These are phyloP conservation scores for Yponomeuta evonymella DNA, from an alignment of 2,888 invertebrate genomes.

Conservation along the genomic window DNA sequence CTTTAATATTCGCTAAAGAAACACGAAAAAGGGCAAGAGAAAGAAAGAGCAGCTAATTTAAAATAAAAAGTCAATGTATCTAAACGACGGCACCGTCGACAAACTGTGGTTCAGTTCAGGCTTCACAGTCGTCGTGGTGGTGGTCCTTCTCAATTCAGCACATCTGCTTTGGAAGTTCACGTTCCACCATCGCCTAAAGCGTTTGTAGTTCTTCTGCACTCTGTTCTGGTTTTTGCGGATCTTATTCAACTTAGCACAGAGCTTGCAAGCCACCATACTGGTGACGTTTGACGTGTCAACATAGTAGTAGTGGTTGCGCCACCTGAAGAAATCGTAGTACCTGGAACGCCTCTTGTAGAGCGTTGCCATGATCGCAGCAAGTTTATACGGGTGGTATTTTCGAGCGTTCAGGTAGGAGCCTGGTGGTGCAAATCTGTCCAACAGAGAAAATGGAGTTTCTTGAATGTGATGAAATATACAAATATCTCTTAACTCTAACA, in stretches of 20 bases:
- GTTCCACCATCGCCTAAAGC: slow-evolving; percentile 4
- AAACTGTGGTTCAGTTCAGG: no score
- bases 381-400: slow-evolving; percentile 28
- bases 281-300: slow-evolving; percentile 23
- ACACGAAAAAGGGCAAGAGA: no score
- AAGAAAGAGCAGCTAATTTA: no score
- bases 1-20: no score
- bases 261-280: slow-evolving; percentile 38
- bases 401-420: slow-evolving; percentile 43
- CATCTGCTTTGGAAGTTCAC: neutral
- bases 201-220: neutral
- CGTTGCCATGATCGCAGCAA: slow-evolving; percentile 41
- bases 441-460: slow-evolving; percentile 6
- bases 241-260: slow-evolving; percentile 45
- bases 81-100: no score
- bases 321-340: slow-evolving; percentile 50
- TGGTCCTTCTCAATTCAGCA: neutral
- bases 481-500: no score
- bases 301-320: slow-evolving; percentile 47
- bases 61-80: no score
- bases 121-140: no score
- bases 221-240: neutral
- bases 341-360: slow-evolving; percentile 33
- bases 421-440: slow-evolving; percentile 42
- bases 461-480: neutral